Evolutionary conservation across 2,797 vertebrate species (phyloP), one percentile per base, ranked within the genome.

Genomic region (Notamacropus eugenii): DNA sequence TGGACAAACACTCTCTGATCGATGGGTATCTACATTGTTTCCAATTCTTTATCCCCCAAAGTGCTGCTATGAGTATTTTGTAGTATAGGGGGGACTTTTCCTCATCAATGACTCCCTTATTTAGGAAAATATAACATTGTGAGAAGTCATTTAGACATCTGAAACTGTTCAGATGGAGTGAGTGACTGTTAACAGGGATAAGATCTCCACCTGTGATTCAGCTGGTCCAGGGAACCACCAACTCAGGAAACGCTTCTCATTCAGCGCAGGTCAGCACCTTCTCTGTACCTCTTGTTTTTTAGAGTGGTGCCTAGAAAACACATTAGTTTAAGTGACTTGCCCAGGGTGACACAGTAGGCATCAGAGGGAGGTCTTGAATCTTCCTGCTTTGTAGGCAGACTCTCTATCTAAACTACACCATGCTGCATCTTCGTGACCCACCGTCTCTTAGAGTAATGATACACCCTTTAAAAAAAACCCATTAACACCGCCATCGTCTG

Each of bases 81-180:
- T 14, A 46, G 19, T 22, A 24, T 82, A 22, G 6, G 67, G n/a
- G 19, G 19, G 14, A 40, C 16, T 74, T 74, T 74, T 74, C 9
- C 67, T 46, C n/a, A 82, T 40, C 19, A 40, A 3, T 24, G 67
- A n/a, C 67, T 46, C 46, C n/a, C 8, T 82, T 93, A 87, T 96
- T 97, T 97, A 91, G 96, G 82, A 74, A 40, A 74, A 55, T 94
- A 93, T 93, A 97, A 96, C 93, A 90, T 94, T 96, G 96, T 97
- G 91, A 92, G 5, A 93, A 96, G 94, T 95, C 92, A 59, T 93
- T 97, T 95, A 97, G 95, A 97, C 90, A 93, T 90, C 96, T 95
- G 90, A 96, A 95, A 94, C 94, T 96, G 87, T 95, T 94, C 92
- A 82, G 96, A 97, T 93, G 92, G 93, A 67, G 91, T 92, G 90